Base-by-base conservation (phyloP, 2,113 vertebrate genomes). In the Phyllostomus hastatus region DNA sequence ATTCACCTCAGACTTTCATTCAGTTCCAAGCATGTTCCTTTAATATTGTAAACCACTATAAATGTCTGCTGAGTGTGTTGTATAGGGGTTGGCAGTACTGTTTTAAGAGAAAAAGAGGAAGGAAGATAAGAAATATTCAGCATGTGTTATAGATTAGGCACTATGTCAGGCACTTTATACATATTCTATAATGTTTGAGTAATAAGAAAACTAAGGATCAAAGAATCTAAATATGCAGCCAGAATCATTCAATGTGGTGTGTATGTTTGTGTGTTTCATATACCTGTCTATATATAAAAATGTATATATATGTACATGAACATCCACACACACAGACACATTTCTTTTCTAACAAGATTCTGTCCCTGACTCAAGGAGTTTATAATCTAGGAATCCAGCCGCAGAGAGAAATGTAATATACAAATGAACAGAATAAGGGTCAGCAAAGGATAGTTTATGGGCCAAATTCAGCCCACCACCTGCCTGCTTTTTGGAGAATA, bases 321-420 rank as follows among this genome's bases (percentile, higher is more conserved):
- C 83, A 92, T 61, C 54, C 31, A 79, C 59, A 5, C 10, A 64
- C 9, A 87, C n/a, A 88, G 26, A 88, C 43, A 94, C 52, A 76
- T 59, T 79, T 94, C 80, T 92, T 92, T 50, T 64, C 83, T 61
- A 90, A 66, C 78, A 86, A 83, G 61, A 79, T 93, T 93, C 43
- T 19, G 16, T 88, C 43, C 12, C 57, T 72, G 12, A 64, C 67
- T 83, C 67, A 91, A 91, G 75, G 35, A 94, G 92, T 90, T 70
- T 93, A 72, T 52, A 70, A 57, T 92, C 50, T 89, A 66, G 64
- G 41, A 91, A 26, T 83, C 57, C 76, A 66, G 59, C 69, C 66
- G 84, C 69, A 28, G 46, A 80, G 26, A 72, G n/a, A 84, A 88
- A 76, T 61, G 84, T 88, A 26, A 43, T 85, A 61, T 50, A 64